Percentiles rank a stretch among this genome's conserved stretches.
phyloP scores from a whole-genome alignment of 2,113 vertebrate species.

The Pampusana beccarii region DNA sequence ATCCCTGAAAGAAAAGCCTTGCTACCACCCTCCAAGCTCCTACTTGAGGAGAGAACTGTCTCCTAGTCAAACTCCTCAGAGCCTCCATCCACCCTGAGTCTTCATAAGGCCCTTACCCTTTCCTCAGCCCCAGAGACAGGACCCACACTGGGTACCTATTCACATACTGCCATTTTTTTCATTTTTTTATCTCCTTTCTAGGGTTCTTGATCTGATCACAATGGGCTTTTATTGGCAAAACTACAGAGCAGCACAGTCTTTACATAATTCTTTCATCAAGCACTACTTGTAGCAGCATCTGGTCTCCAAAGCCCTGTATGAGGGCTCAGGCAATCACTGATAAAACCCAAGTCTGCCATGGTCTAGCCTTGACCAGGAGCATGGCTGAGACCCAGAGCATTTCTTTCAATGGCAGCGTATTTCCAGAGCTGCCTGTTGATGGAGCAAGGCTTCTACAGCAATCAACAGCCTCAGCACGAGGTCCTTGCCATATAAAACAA shows the following conservation, averaged over 20 bases:
- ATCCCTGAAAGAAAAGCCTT: not conserved
- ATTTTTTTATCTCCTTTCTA: not conserved
- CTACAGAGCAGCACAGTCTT: not conserved
- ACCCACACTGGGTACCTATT: not conserved
- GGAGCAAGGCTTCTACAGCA: not conserved
- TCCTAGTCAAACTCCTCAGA: not conserved
- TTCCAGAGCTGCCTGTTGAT: not conserved
- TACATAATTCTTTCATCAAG: not conserved
- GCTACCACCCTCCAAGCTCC: not conserved
- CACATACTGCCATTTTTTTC: not conserved
- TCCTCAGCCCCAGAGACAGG: not conserved
- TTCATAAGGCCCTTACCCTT: not conserved
- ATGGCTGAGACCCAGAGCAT: not conserved
- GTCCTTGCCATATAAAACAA: not conserved
- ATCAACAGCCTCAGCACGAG: not conserved
- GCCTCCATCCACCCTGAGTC: not conserved
- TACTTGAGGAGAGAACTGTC: not conserved
- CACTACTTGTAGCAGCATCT: not conserved
- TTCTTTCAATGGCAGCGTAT: not conserved
- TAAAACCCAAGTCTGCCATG: not conserved
- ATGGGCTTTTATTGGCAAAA: not conserved
- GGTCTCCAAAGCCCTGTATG: not conserved
- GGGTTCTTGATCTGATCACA: not conserved
- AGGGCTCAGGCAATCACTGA: not conserved
- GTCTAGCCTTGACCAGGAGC: not conserved